These are phyloP conservation scores for Regulus satrapa DNA, from an alignment of 2,113 vertebrate species.

Conservation along the genomic window DNA sequence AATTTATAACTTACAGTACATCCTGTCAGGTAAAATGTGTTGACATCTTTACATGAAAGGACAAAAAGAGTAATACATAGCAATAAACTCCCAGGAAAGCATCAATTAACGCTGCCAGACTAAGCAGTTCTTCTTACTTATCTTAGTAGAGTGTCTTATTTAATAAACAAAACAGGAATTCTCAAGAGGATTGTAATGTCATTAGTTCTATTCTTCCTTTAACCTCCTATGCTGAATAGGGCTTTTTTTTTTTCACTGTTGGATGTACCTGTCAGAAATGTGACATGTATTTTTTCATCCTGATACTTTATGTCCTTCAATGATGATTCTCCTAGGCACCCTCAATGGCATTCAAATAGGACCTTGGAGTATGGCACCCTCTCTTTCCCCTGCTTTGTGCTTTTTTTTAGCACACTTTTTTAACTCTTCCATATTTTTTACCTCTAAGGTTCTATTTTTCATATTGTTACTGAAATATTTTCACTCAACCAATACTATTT, in stretches of 20 bases:
- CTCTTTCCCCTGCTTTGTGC: background rate
- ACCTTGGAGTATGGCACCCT: background rate
- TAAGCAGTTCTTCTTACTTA: conserved; percentile 47
- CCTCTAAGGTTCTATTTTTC: background rate
- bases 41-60: conserved; percentile 10
- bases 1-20: conserved; percentile 11
- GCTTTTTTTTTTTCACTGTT: background rate
- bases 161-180: conserved; percentile 44
- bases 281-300: background rate
- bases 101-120: conserved; percentile 38
- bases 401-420: fast-evolving
- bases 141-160: background rate
- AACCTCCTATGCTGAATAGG: conserved; percentile 9
- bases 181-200: background rate
- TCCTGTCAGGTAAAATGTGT: conserved; percentile 4
- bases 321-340: background rate
- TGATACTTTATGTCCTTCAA: background rate
- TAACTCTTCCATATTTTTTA: background rate
- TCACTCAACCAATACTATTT: background rate
- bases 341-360: background rate
- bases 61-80: conserved; percentile 33
- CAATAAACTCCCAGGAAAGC: conserved; percentile 24
- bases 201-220: conserved; percentile 13
- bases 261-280: background rate
- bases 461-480: background rate